Conservation (phyloP, 1,140 invertebrate genomes). For the Cheumatopsyche charites region DNA sequence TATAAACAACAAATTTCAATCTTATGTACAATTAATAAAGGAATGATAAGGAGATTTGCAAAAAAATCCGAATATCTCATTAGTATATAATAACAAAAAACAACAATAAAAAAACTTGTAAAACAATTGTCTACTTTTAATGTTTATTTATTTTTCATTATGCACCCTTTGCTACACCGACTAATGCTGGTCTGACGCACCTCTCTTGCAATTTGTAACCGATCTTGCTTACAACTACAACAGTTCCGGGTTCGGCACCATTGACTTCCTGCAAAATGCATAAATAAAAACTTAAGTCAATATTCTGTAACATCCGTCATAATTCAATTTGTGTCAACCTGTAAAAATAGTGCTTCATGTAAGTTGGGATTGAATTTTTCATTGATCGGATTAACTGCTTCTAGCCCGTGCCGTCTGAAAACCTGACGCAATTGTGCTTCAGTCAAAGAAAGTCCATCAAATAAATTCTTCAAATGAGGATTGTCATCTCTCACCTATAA, state of each 20-base stretch:
- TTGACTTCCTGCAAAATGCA: slow-evolving; percentile 65
- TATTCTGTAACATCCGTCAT: background rate
- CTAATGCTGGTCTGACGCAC: slow-evolving; percentile 93
- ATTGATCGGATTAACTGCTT: slow-evolving; percentile 82
- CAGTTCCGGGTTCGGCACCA: slow-evolving; percentile 81
- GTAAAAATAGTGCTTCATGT: slow-evolving; percentile 95
- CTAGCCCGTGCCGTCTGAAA: slow-evolving; percentile 89
- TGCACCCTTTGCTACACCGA: slow-evolving; percentile 83
- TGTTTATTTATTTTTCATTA: background rate
- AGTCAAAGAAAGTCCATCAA: slow-evolving; percentile 91
- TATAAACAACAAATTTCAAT: no score
- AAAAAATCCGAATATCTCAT: no score
- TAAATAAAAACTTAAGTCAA: slow-evolving; percentile 9
- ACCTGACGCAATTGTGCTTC: slow-evolving; percentile 84
- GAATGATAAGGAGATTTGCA: no score
- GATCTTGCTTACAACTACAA: slow-evolving; percentile 92
- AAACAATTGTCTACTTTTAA: background rate
- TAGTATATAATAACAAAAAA: background rate
- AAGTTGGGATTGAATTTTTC: slow-evolving; percentile 97
- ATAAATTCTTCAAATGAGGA: slow-evolving; percentile 85
- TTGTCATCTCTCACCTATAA: slow-evolving; percentile 65
- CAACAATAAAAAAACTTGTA: background rate
- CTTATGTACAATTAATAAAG: background rate
- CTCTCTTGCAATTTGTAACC: slow-evolving; percentile 95
- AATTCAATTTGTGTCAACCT: slow-evolving; percentile 62